Conservation (phyloP, 2,888 invertebrate genomes). For the Dicycla oo region DNA sequence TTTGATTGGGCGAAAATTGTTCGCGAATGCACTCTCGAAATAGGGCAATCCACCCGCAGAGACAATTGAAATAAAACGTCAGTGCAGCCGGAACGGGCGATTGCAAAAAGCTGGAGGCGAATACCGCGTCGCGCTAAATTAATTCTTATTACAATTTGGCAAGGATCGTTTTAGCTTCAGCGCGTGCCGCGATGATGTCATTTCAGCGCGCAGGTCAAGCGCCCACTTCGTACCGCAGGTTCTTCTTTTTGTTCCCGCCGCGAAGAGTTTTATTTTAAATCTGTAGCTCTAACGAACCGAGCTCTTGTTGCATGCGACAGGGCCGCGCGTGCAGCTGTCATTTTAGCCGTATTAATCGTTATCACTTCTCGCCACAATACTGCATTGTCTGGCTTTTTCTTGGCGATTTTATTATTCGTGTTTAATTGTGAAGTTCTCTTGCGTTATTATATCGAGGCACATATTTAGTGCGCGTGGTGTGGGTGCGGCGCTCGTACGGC, state of each 20-base stretch:
- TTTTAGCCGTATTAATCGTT: conserved; percentile 60
- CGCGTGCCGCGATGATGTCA: conserved; percentile 65
- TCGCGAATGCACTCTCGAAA: conserved; percentile 82
- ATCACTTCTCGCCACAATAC: conserved; percentile 54
- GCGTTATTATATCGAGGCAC: conserved; percentile 66
- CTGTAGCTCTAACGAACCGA: conserved; percentile 87
- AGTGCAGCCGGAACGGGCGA: conserved; percentile 63
- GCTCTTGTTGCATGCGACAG: conserved; percentile 82
- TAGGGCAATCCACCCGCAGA: conserved; percentile 87
- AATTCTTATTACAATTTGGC: conserved; percentile 72
- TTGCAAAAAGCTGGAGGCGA: conserved; percentile 69
- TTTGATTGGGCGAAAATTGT: conserved; percentile 82
- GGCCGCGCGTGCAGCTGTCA: conserved; percentile 78
- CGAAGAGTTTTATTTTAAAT: conserved; percentile 88
- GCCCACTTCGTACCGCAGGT: conserved; percentile 77
- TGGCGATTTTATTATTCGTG: conserved; percentile 44
- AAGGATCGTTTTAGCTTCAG: conserved; percentile 72
- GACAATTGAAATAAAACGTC: conserved; percentile 88
- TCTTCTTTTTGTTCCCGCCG: conserved; percentile 84
- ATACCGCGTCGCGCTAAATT: conserved; percentile 68
- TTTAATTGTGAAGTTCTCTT: conserved; percentile 50
- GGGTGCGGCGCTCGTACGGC: conserved; percentile 65
- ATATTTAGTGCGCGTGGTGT: conserved; percentile 75
- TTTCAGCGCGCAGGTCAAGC: conserved; percentile 79
- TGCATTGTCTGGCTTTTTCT: conserved; percentile 40